Percentiles rank a stretch among this genome's conserved stretches.
Conservation (phyloP, 2,888 invertebrate genomes). For the Trypoxylon attenuatum region DNA sequence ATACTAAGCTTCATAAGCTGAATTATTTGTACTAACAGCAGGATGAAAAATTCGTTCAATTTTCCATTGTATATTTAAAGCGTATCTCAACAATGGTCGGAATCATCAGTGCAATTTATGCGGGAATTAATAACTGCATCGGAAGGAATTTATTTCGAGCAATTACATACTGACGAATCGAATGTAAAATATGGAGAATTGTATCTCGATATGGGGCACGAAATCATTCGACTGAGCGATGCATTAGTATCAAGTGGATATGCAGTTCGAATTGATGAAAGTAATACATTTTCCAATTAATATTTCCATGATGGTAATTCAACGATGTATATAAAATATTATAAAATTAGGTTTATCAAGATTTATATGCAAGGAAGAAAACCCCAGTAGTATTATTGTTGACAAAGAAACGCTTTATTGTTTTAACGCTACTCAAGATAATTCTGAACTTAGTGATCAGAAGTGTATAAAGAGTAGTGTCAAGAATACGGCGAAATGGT, state of each 20-base stretch:
- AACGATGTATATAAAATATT: neutral
- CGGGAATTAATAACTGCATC: slow-evolving; percentile 56
- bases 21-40: no score
- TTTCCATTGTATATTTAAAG: slow-evolving; percentile 8
- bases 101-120: slow-evolving; percentile 49
- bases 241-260: slow-evolving; percentile 51
- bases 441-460: no score
- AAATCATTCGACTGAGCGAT: slow-evolving; percentile 56
- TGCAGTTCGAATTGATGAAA: slow-evolving; percentile 55
- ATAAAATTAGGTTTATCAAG: neutral
- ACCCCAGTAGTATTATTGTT: neutral
- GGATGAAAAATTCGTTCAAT: no score
- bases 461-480: neutral
- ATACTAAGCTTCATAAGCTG: neutral
- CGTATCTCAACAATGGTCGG: slow-evolving; percentile 55
- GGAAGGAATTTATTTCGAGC: slow-evolving; percentile 56
- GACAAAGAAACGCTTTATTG: neutral
- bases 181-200: slow-evolving; percentile 63
- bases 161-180: slow-evolving; percentile 41
- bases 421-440: no score
- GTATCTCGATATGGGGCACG: slow-evolving; percentile 59
- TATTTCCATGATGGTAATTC: neutral
- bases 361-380: neutral
- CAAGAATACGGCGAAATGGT: neutral
- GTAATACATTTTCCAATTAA: slow-evolving; percentile 28